These are phyloP conservation scores for Orchestes rusci DNA, from an alignment of 2,888 invertebrate genomes.

Conservation along the genomic window DNA sequence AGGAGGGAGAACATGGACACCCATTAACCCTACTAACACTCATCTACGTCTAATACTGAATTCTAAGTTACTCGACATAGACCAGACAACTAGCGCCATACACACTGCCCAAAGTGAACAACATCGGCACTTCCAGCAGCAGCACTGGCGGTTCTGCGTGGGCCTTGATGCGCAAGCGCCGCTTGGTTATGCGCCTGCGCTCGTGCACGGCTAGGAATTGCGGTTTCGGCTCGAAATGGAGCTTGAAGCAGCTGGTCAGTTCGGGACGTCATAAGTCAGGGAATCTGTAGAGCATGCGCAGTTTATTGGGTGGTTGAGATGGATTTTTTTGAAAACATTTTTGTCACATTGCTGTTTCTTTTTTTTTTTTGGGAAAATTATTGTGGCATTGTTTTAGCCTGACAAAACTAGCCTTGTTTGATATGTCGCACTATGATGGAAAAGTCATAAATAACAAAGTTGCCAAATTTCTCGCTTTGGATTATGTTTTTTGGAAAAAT, in stretches of 20 bases:
- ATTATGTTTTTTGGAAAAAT: too few species aligned
- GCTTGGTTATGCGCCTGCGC: slow-evolving; percentile 34
- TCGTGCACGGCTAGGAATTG: slow-evolving; percentile 39
- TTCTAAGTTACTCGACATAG: slow-evolving; percentile 50
- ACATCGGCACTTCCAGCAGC: slow-evolving; percentile 55
- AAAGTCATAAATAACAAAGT: too few species aligned
- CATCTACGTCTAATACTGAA: too few species aligned
- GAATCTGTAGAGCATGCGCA: slow-evolving; percentile 54
- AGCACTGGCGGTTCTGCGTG: slow-evolving; percentile 34
- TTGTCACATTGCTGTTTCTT: too few species aligned
- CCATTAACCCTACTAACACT: too few species aligned
- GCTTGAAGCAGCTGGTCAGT: slow-evolving; percentile 41
- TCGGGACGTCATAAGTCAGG: slow-evolving; percentile 76
- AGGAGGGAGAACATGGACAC: slow-evolving; percentile 5
- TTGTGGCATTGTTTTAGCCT: too few species aligned
- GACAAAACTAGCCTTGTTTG: too few species aligned
- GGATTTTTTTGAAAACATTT: too few species aligned
- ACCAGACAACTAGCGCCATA: slow-evolving; percentile 62
- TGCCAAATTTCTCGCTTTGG: too few species aligned
- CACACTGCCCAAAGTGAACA: slow-evolving; percentile 58
- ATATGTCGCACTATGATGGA: too few species aligned
- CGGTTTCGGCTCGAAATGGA: slow-evolving; percentile 39
- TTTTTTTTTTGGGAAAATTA: too few species aligned
- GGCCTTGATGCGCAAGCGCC: slow-evolving; percentile 48
- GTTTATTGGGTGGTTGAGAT: too few species aligned